phyloP scores from a whole-genome alignment of 2,113 vertebrate species.

The Pongo pygmaeus region DNA sequence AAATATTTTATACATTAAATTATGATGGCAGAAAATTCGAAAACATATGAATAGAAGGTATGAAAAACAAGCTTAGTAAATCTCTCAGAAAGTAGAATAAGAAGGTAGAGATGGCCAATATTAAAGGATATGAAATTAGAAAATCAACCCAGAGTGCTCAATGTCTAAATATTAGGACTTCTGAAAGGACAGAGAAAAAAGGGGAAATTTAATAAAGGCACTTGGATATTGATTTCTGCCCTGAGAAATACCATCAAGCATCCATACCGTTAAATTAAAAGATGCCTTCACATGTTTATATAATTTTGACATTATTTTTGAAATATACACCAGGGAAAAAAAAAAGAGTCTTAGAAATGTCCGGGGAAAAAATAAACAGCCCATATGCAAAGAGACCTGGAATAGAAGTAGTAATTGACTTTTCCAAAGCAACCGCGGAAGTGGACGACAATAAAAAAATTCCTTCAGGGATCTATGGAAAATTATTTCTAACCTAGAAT shows the following conservation, averaged over 20 bases:
- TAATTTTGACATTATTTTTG: conserved; percentile 32
- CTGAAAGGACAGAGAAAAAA: neutral
- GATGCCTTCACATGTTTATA: neutral
- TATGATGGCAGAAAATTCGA: neutral
- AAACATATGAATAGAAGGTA: neutral
- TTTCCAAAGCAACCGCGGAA: neutral
- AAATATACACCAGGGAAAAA: neutral
- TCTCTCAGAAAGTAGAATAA: neutral
- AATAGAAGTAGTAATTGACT: neutral
- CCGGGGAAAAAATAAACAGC: neutral
- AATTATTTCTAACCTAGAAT: neutral
- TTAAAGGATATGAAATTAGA: neutral
- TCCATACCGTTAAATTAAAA: neutral
- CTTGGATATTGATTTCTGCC: neutral
- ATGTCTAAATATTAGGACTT: neutral
- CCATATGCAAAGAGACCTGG: neutral
- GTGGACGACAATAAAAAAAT: neutral
- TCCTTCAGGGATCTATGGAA: neutral
- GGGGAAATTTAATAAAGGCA: neutral
- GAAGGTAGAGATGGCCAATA: neutral
- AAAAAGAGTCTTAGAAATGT: neutral
- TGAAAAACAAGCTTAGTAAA: neutral
- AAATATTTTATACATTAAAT: neutral
- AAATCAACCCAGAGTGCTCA: neutral
- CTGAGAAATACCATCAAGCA: neutral